Conservation (phyloP, 2,113 vertebrate species). For the Oreochromis aureus region DNA sequence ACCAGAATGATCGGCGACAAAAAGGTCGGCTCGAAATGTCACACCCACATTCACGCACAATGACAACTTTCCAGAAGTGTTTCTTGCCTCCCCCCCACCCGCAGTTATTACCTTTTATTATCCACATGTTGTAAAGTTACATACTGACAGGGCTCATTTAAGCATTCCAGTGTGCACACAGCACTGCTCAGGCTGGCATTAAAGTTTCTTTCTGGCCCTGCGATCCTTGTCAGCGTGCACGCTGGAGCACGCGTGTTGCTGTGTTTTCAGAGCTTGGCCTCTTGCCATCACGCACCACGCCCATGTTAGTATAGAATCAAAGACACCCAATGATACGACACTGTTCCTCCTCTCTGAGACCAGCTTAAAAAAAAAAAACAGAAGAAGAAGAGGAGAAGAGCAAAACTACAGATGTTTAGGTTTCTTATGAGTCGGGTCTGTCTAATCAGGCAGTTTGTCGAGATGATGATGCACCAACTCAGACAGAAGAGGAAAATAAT, state of each 20-base stretch:
- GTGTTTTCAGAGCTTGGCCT: background rate
- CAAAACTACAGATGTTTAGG: background rate
- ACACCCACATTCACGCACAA: background rate
- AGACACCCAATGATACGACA: background rate
- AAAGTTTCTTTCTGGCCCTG: background rate
- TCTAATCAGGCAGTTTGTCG: background rate
- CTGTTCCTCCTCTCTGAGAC: background rate
- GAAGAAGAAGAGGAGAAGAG: background rate
- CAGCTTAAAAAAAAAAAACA: background rate
- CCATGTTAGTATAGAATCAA: background rate
- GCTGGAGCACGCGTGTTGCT: background rate
- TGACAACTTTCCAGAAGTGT: conserved; percentile 11
- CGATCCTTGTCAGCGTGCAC: background rate
- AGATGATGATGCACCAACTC: background rate
- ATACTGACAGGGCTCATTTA: conserved; percentile 34
- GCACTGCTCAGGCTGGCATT: background rate
- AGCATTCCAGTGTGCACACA: conserved; percentile 22
- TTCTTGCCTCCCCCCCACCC: background rate
- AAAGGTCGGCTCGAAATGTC: conserved; percentile 12
- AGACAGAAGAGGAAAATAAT: background rate
- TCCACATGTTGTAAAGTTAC: background rate
- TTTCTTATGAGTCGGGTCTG: background rate
- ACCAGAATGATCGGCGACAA: background rate
- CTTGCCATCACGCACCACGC: background rate
- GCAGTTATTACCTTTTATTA: conserved; percentile 13